Base-by-base conservation (phyloP, 2,797 vertebrate species). In the Orientallactaga sibirica region DNA sequence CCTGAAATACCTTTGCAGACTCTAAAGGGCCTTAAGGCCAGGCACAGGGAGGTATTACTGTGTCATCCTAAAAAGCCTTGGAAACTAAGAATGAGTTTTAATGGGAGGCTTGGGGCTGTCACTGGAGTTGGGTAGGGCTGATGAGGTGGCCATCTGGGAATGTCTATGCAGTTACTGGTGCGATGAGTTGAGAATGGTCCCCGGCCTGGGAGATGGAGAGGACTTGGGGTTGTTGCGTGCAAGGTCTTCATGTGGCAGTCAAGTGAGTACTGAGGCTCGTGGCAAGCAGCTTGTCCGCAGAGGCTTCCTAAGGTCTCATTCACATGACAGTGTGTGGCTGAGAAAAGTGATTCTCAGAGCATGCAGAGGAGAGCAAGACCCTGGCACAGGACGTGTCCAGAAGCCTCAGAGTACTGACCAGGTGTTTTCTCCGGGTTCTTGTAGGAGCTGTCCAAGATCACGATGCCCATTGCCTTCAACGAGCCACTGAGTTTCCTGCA, bases 401-500 rank as follows among this genome's bases (percentile, higher is more conserved):
- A 9, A 20, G 25, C 10, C 11, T 27, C n/a, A 37, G 71, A 27
- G 52, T 10, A 4, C 52, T n/a, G 4, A 68, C 7, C 5, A 48
- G 81, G 2, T 8, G 22, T 43, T 16, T 19, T n/a, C 14, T 11
- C 1, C 15, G 11, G 74, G 43, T 75, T 33, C 52, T 48, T 58
- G 3, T 62, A 99, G 99, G 99, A 99, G 96, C 98, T 99, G 95
- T 99, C 99, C 82, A 99, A 99, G 98, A 99, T 99, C 97, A 99
- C 99, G 0, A 99, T 99, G 99, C 99, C 99, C 16, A 99, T 99
- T 29, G 99, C 98, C 91, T 99, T 99, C 98, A 99, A 99, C 0
- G 99, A 99, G 98, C 99, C 99, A 0, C 98, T 99, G 97, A 99
- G 99, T 96, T 99, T 99, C 97, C 98, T 99, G 92, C 99, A 99